Base-by-base conservation (phyloP, 2,797 vertebrate species). In the Okamejei kenojei region DNA sequence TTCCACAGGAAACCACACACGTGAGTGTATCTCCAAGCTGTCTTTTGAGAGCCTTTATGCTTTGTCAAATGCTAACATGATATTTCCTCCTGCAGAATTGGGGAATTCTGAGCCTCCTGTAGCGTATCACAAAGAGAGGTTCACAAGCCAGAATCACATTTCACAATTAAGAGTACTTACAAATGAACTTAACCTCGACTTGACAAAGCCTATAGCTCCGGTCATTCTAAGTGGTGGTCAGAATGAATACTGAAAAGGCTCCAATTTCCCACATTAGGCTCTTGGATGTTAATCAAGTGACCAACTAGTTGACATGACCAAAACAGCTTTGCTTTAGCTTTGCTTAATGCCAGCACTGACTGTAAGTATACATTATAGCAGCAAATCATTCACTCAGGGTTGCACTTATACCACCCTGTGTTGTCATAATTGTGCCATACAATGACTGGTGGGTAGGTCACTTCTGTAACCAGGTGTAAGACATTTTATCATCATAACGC, bases 381-480 rank as follows among this genome's bases (percentile, higher is more conserved):
- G 88, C 35, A 45, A 90, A 35, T 35, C 90, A 91, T 91, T 91
- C 35, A 91, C 90, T 29, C 63, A 91, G 35, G 90, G 8, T 74
- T 74, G 26, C 71, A 91, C 68, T 35, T 91, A 38, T 91, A 54
- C 23, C 45, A 92, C 2, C 29, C 54, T 11, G n/a, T 92, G 90
- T 92, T 54, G 90, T 92, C 90, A 92, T 92, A 73, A 92, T 92
- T 74, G 73, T 92, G 76, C 58, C 68, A 92, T 76, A 92, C 73
- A 92, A 92, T 54, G 90, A 71, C 90, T 92, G 71, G 21, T 92
- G 45, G 68, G 29, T 73, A 91, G 90, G 90, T 92, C 90, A 92
- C 68, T 88, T 76, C 90, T 92, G 38, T 45, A 91, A 76, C 71
- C 26, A 74, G 68, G 76, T 23, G 71, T 54, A 19, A 58, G 76